A percentile compares a stretch with the other conserved stretches of the same genome.
Evolutionary conservation across 1,140 invertebrate genomes (phyloP).

Genomic region (Stegodyphus mimosarum): DNA sequence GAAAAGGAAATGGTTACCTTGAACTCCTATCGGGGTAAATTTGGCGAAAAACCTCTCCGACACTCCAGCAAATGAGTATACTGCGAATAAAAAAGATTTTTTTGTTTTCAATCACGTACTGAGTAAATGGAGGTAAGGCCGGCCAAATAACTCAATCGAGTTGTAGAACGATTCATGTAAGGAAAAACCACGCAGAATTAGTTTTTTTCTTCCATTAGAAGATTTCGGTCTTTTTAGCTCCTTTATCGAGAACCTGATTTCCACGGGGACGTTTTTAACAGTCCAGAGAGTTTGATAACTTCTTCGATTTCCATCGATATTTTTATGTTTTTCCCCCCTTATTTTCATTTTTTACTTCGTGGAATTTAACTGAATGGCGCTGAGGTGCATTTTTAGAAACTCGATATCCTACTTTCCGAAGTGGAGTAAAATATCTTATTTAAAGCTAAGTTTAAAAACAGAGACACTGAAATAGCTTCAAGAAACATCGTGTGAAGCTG

Average conservation of each 20-base stretch:
- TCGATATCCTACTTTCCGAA: too few species aligned
- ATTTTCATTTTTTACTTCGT: too few species aligned
- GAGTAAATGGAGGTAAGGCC: conserved; percentile 11
- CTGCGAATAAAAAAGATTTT: conserved; percentile 21
- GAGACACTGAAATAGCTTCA: too few species aligned
- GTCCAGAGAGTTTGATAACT: conserved; percentile 19
- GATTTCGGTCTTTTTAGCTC: conserved; percentile 52
- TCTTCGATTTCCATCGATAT: conserved; percentile 25
- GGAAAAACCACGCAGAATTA: conserved; percentile 13
- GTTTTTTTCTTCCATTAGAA: conserved; percentile 45
- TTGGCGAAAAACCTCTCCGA: conserved; percentile 5
- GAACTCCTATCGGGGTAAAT: conserved; percentile 12
- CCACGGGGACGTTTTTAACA: conserved; percentile 16
- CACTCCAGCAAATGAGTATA: conserved; percentile 40
- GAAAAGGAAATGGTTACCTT: conserved; percentile 1
- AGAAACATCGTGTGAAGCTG: too few species aligned
- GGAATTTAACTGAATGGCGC: too few species aligned
- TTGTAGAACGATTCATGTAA: too few species aligned
- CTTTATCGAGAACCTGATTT: conserved; percentile 1
- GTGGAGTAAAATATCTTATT: too few species aligned
- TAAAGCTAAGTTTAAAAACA: too few species aligned
- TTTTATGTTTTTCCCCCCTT: background rate
- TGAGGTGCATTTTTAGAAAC: too few species aligned
- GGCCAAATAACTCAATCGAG: conserved; percentile 32
- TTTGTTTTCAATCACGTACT: conserved; percentile 39